A percentile compares a stretch with the other conserved stretches of the same genome.
These are phyloP conservation scores for Acrobasis suavella DNA, from an alignment of 2,888 invertebrate genomes.

Conservation along the genomic window DNA sequence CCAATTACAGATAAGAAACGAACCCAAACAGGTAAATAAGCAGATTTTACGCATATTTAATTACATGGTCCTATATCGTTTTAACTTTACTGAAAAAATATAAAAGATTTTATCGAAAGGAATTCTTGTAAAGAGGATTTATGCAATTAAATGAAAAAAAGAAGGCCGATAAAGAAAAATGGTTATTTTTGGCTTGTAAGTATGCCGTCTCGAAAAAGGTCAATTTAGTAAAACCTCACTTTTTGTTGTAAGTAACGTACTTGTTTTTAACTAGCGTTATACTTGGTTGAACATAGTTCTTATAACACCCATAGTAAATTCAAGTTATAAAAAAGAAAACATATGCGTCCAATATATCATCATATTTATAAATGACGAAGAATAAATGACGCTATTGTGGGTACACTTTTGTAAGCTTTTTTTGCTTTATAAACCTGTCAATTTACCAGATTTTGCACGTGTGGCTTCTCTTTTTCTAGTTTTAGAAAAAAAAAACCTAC, in stretches of 20 bases:
- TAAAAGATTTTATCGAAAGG: slow-evolving; percentile 18
- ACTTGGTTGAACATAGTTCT: no score
- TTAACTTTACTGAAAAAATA: slow-evolving; percentile 18
- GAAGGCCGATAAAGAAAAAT: slow-evolving; percentile 15
- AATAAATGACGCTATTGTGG: no score
- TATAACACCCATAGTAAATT: no score
- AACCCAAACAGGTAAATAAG: slow-evolving; percentile 50
- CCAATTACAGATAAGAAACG: slow-evolving; percentile 15
- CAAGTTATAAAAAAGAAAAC: no score
- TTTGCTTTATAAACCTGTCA: not conserved
- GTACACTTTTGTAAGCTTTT: not conserved
- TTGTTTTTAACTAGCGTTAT: no score
- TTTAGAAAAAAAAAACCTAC: not conserved
- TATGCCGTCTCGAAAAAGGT: not conserved
- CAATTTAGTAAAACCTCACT: not conserved
- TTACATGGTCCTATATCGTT: slow-evolving; percentile 50
- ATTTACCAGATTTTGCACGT: not conserved
- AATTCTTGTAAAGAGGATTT: slow-evolving; percentile 21
- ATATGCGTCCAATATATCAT: no score
- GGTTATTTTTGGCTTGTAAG: slow-evolving; percentile 4
- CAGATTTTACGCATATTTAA: slow-evolving; percentile 58
- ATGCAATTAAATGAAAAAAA: slow-evolving; percentile 13
- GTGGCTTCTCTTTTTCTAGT: not conserved
- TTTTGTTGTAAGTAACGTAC: no score
- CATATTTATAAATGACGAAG: no score